Conservation (phyloP, 2,113 vertebrate species). For the Podarcis raffonei region DNA sequence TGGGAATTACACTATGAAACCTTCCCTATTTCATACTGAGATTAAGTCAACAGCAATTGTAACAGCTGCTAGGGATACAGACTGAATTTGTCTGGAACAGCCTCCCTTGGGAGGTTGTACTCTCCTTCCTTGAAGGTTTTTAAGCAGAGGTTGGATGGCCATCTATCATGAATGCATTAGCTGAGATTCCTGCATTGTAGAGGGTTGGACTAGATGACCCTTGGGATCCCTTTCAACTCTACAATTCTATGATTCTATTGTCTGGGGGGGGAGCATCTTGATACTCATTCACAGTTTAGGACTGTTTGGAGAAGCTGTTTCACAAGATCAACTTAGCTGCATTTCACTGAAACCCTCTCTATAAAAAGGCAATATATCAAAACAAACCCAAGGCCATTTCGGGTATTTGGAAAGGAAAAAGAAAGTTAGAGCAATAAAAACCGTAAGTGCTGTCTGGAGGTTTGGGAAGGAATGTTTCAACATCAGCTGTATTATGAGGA, state of each 20-base stretch:
- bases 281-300: background rate
- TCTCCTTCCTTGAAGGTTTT: no score
- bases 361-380: background rate
- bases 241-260: no score
- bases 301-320: background rate
- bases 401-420: background rate
- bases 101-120: no score
- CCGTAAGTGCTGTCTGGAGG: background rate
- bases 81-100: background rate
- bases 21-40: background rate
- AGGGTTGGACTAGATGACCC: no score
- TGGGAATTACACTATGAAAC: background rate
- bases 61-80: background rate
- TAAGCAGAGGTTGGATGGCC: no score
- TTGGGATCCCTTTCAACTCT: no score
- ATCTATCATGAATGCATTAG: no score
- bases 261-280: background rate
- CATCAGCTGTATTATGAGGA: background rate
- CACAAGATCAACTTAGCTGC: background rate
- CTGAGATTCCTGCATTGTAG: no score
- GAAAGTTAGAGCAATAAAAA: background rate
- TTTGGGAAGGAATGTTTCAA: conserved; percentile 24
- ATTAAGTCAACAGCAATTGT: no score
- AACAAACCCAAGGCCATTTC: background rate
- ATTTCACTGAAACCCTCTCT: background rate